Evolutionary conservation across 2,888 invertebrate genomes (phyloP).

Genomic region (Heteropelma amictum): DNA sequence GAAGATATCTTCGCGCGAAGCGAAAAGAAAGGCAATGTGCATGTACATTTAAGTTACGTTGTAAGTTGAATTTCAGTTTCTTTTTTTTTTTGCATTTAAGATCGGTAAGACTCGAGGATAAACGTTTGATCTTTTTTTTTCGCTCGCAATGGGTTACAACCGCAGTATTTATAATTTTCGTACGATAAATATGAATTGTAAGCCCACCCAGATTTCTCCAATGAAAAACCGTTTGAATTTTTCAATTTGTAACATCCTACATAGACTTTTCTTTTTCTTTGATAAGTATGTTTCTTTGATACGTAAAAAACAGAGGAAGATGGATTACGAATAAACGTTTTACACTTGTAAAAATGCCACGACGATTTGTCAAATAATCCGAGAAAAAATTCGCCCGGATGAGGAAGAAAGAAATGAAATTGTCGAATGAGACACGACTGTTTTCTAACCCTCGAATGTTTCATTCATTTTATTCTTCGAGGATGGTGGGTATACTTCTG

Average conservation of each 20-base stretch:
- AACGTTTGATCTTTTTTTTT: slow-evolving; percentile 11
- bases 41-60: slow-evolving; percentile 45
- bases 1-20: slow-evolving; percentile 39
- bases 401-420: too few species aligned
- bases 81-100: slow-evolving; percentile 35
- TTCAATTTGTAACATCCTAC: slow-evolving; percentile 30
- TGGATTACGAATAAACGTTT: slow-evolving; percentile 68
- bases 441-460: too few species aligned
- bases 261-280: slow-evolving; percentile 12
- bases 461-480: too few species aligned
- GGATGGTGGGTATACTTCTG: too few species aligned
- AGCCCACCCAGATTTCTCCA: background rate
- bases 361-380: background rate
- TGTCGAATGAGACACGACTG: too few species aligned
- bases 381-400: background rate
- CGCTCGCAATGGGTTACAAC: slow-evolving; percentile 29
- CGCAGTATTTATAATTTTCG: slow-evolving; percentile 53
- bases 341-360: slow-evolving; percentile 57
- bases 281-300: slow-evolving; percentile 57
- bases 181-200: slow-evolving; percentile 44
- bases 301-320: slow-evolving; percentile 61
- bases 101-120: slow-evolving; percentile 44
- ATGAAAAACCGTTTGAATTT: slow-evolving; percentile 27
- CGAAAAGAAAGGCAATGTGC: slow-evolving; percentile 50
- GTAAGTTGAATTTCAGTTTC: slow-evolving; percentile 32